These are phyloP conservation scores for Palythoa grandis DNA, from an alignment of 92 coral and sea anemone genomes.

Conservation along the genomic window DNA sequence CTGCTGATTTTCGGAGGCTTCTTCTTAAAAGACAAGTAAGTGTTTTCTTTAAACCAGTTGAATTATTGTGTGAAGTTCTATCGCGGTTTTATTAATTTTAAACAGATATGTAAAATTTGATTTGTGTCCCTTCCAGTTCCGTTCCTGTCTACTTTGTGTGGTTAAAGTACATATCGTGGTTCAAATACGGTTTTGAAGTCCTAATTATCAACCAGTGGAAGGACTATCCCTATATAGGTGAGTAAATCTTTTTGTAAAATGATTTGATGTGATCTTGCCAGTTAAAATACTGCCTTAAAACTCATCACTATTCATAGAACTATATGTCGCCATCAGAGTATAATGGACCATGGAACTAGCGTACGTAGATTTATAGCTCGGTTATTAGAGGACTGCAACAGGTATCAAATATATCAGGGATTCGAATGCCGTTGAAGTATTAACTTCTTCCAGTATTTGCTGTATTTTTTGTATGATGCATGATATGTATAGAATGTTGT, in stretches of 20 bases:
- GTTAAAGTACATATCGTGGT: slow-evolving; percentile 97
- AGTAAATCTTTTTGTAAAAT: background rate
- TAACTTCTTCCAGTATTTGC: no score
- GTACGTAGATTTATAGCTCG: no score
- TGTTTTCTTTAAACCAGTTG: background rate
- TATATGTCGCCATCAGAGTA: no score
- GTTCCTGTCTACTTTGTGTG: slow-evolving; percentile 95
- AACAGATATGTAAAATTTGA: background rate
- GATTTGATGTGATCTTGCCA: background rate
- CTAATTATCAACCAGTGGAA: slow-evolving; percentile 93
- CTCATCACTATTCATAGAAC: no score
- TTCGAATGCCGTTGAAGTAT: no score
- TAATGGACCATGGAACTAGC: no score
- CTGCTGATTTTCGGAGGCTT: slow-evolving; percentile 93
- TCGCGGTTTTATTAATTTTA: background rate
- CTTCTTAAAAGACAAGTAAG: slow-evolving; percentile 83
- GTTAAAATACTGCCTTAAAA: no score
- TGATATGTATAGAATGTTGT: background rate
- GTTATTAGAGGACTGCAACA: no score
- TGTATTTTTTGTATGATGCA: no score
- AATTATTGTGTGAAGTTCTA: background rate
- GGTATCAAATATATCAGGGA: no score
- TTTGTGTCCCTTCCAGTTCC: slow-evolving; percentile 52
- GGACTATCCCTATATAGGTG: slow-evolving; percentile 70
- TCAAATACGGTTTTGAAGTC: slow-evolving; percentile 90